Percentiles rank a stretch among this genome's conserved stretches.
These are phyloP conservation scores for Excalfactoria chinensis DNA, from an alignment of 2,113 vertebrate species.

Conservation along the genomic window DNA sequence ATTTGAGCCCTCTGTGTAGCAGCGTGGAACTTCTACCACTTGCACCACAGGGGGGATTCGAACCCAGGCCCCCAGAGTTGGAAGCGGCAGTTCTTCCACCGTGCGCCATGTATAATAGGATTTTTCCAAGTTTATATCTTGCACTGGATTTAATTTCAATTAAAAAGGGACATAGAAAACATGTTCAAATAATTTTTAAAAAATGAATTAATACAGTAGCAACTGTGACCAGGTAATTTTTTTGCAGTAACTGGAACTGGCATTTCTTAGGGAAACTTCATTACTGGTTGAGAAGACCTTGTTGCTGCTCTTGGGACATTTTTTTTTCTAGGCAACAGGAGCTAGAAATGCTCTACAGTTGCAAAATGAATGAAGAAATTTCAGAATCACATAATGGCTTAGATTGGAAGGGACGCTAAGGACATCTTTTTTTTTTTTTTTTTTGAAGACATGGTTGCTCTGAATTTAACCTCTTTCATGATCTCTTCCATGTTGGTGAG, in stretches of 20 bases:
- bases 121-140: neutral
- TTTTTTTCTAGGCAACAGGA: neutral
- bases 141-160: neutral
- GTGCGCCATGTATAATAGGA: fast-evolving
- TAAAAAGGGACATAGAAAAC: neutral
- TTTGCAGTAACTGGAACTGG: neutral
- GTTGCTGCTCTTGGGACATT: neutral
- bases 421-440: too few relatives aligned
- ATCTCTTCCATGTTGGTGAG: too few relatives aligned
- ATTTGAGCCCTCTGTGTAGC: too few relatives aligned
- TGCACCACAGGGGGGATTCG: too few relatives aligned
- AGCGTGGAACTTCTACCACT: too few relatives aligned
- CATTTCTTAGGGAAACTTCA: neutral
- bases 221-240: neutral
- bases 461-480: too few relatives aligned
- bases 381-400: too few relatives aligned
- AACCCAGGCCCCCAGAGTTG: too few relatives aligned
- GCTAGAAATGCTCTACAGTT: fast-evolving
- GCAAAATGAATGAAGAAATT: neutral
- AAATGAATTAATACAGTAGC: neutral
- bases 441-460: too few relatives aligned
- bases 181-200: neutral
- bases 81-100: too few relatives aligned
- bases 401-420: too few relatives aligned
- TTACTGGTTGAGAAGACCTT: fast-evolving